Evolutionary conservation across 2,888 invertebrate species (phyloP).

Genomic region (Plagodis pulveraria): DNA sequence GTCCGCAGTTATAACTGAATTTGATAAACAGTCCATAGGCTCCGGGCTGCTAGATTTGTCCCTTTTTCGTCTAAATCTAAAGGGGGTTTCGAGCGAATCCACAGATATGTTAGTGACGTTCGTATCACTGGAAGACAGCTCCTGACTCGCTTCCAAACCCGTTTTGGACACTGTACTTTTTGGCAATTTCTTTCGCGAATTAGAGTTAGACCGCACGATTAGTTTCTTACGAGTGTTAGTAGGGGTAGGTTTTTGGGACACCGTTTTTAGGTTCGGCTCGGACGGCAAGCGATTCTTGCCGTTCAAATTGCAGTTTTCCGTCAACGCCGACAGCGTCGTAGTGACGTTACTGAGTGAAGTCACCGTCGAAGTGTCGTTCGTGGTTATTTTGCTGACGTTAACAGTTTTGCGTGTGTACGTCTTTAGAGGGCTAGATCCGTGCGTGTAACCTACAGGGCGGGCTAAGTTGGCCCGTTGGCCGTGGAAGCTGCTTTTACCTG

Average conservation of each 20-base stretch:
- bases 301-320: conserved; percentile 78
- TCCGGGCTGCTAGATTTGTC: conserved; percentile 78
- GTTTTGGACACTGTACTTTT: conserved; percentile 62
- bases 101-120: conserved; percentile 79
- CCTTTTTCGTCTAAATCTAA: conserved; percentile 74
- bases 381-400: conserved; percentile 55
- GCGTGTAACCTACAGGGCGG: conserved; percentile 67
- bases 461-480: conserved; percentile 78
- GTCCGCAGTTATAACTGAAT: conserved; percentile 73
- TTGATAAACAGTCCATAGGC: conserved; percentile 75
- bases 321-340: conserved; percentile 72
- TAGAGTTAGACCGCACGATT: conserved; percentile 74
- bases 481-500: conserved; percentile 72
- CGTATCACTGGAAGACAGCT: conserved; percentile 79
- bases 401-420: conserved; percentile 70
- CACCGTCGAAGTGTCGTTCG: conserved; percentile 49
- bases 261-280: conserved; percentile 69
- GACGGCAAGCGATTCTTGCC: conserved; percentile 74
- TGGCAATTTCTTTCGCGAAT: conserved; percentile 71
- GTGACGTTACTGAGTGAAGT: conserved; percentile 61
- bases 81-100: conserved; percentile 76
- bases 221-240: conserved; percentile 69
- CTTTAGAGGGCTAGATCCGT: conserved; percentile 70
- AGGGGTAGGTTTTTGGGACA: conserved; percentile 53
- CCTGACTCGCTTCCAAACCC: conserved; percentile 66